Conservation (phyloP, 2,888 invertebrate species). For the Cheilosia scutellata region DNA sequence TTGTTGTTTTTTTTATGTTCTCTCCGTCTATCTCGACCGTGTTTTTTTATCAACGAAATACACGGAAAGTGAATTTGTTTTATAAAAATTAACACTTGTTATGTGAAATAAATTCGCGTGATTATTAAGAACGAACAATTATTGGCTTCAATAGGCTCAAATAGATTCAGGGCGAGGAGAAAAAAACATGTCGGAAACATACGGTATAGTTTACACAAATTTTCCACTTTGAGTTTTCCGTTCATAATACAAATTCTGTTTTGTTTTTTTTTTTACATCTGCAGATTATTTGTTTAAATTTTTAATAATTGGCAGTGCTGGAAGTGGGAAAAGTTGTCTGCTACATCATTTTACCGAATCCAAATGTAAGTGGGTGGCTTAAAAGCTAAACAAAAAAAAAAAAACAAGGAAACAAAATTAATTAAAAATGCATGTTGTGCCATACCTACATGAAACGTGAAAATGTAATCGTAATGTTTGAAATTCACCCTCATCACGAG, state of each 20-base stretch:
- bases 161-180: background rate
- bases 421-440: background rate
- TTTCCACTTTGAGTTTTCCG: constrained; percentile 16
- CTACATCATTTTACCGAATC: constrained; percentile 93
- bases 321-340: constrained; percentile 92
- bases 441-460: background rate
- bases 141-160: constrained; percentile 25
- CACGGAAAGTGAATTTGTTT: constrained; percentile 1
- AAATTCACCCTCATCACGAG: background rate
- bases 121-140: constrained; percentile 11
- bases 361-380: constrained; percentile 88
- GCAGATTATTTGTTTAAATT: constrained; percentile 94
- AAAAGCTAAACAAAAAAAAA: background rate
- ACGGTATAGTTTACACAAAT: constrained; percentile 78
- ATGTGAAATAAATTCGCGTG: constrained; percentile 38
- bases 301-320: constrained; percentile 93
- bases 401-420: background rate
- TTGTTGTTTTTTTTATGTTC: constrained; percentile 38
- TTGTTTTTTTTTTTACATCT: constrained; percentile 78
- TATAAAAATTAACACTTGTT: constrained; percentile 42
- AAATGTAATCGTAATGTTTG: constrained; percentile 21
- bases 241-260: background rate
- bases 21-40: background rate
- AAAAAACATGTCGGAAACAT: constrained; percentile 82
- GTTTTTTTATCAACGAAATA: constrained; percentile 17